Evolutionary conservation across 2,797 vertebrate species (phyloP), one percentile per base, ranked within the genome.

Genomic region (Hoplostethus mediterraneus): DNA sequence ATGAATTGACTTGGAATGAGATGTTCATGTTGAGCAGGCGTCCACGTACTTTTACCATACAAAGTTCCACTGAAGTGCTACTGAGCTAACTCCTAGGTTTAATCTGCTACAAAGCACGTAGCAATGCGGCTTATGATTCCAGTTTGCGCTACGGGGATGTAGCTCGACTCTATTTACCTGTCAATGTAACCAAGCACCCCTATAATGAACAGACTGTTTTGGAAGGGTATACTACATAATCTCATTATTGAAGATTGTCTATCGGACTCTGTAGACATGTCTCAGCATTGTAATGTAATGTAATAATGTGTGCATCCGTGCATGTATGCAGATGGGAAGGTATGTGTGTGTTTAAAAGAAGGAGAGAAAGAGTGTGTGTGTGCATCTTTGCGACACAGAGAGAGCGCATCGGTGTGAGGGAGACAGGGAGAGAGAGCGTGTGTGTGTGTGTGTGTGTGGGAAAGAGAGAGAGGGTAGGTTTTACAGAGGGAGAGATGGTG

Each of bases 351-450:
- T 70, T 52, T 60, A 57, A 69, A 45, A 49, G 55, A 75, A 33
- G 69, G n/a, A 77, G 42, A 71, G 52, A 64, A 60, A 12, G 4
- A 21, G 57, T 42, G 45, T 67, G 58, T 67, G 58, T 44, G 49
- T 64, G 75, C 64, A 70, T 66, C 59, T 55, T 55, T 28, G 57
- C 47, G 33, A 33, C 6, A 33, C 6, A 33, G 40, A 56, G 66
- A 31, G 70, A 48, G 44, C 21, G 21, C 21, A 21, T 21, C 21
- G 21, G 21, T 21, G 21, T 21, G 21, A 21, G 71, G n/a, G 47
- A 71, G 51, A 64, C 54, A 25, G 57, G 45, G 25, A 16, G 45
- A 47, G 5, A 17, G 16, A 2, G 12, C 10, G 11, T 2, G 13
- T 49, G 71, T 25, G 16, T 51, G 11, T 2, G 13, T 49, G 71